Base-by-base conservation (phyloP, 2,797 vertebrate genomes). In the Notoglanidium macrostoma region DNA sequence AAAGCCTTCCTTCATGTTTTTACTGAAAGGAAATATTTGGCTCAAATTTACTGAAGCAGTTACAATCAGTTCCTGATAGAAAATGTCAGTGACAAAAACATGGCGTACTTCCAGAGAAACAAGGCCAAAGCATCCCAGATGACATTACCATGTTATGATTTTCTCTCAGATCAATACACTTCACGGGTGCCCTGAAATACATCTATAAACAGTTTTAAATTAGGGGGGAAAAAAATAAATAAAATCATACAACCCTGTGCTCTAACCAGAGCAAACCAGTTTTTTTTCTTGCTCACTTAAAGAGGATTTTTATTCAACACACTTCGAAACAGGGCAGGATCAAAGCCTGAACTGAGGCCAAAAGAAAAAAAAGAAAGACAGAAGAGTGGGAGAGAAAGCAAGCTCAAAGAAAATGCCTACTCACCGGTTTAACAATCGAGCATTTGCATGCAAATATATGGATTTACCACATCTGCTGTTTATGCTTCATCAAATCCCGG, bases 151-250 rank as follows among this genome's bases (percentile, higher is more conserved):
- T 88, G 86, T 91, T 68, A 91, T 92, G 76, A 55, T 92, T 91
- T 86, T 87, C 86, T 87, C 76, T 77, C 7, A 72, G 89, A 92
- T 95, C 92, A 89, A 93, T 93, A 89, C 29, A 82, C 86, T 78
- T 85, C 88, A 90, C 81, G 81, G 73, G 26, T 32, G n/a, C 46
- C 23, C 40, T 15, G 46, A 46, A 83, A 65, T 78, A 77, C 26
- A 54, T 83, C 46, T 83, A 85, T 12, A 21, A 84, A 91, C 90
- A 79, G 85, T 84, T 74, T 83, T 44, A 17, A 85, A 61, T n/a
- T 44, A 59, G 26, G 5, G 26, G 15, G 21, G 0, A 9, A 23
- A 49, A 26, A 1, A 29, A 74, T n/a, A 44, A 73, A 59, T 88
- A 86, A 86, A 87, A 78, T 40, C 86, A 77, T 84, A 81, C 40